Evolutionary conservation across 1,140 invertebrate species (phyloP).

Genomic region (Trachymyrmex septentrionalis): DNA sequence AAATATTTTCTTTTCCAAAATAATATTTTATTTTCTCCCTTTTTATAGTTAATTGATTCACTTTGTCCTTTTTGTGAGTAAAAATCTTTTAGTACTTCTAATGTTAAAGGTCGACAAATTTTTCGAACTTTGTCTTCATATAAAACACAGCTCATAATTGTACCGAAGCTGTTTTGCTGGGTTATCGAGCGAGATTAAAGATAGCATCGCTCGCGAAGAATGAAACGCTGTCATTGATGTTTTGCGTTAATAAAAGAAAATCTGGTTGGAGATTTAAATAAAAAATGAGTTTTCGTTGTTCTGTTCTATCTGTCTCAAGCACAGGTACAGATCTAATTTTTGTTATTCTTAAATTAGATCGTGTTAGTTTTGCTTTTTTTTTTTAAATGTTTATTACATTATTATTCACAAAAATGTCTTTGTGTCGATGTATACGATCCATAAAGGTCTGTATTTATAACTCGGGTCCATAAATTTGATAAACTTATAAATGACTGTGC

Average conservation of each 20-base stretch:
- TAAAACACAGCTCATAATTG: constrained; percentile 21
- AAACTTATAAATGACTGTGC: neutral
- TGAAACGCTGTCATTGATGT: constrained; percentile 49
- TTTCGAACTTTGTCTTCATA: neutral
- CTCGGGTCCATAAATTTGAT: neutral
- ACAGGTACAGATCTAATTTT: neutral
- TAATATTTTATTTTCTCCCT: too few species aligned
- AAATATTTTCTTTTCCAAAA: too few species aligned
- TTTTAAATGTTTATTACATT: neutral
- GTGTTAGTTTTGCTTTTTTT: neutral
- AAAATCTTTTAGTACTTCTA: too few species aligned
- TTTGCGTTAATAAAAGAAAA: constrained; percentile 51
- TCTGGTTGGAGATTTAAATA: neutral
- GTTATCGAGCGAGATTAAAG: constrained; percentile 73
- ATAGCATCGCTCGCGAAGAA: constrained; percentile 70
- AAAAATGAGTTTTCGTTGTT: constrained; percentile 8
- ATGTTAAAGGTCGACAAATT: neutral
- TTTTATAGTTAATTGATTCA: too few species aligned
- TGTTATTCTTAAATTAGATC: neutral
- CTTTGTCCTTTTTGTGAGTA: too few species aligned
- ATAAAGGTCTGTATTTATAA: too few species aligned
- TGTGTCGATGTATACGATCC: neutral
- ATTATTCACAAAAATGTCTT: neutral
- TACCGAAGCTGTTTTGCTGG: constrained; percentile 48
- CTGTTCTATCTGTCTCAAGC: neutral